Base-by-base conservation (phyloP, 2,113 vertebrate genomes). In the Scomber colias region DNA sequence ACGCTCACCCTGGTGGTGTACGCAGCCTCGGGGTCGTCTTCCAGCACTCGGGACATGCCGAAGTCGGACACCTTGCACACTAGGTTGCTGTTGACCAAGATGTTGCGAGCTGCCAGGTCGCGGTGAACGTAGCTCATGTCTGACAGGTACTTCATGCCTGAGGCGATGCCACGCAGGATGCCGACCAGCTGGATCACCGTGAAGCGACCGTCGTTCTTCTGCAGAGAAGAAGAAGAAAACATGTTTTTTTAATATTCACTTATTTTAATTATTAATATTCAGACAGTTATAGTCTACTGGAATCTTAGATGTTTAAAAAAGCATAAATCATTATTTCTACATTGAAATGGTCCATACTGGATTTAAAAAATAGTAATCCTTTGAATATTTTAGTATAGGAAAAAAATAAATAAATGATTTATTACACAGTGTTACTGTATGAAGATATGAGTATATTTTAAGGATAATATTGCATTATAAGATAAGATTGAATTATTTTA, bases 21-120 rank as follows among this genome's bases (percentile, higher is more conserved):
- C 15, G 98, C 97, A 24, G 97, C 98, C 87, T 99, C 98, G 0
- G 98, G 98, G 72, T 99, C 97, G 0, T 99, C 98, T 92, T 99
- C 98, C 51, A 99, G 95, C 11, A 99, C 97, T 0, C 98, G 94
- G 13, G 98, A 99, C 98, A 99, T 99, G 85, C 98, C 98, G 0
- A 99, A 99, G 89, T 99, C 98, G 0, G 98, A 99, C 55, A 99
- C 98, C 89, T 99, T 99, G 93, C 98, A 99, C 72, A 99, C 98
- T 86, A 99, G 92, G 94, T 99, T 99, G 95, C 97, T 98, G 90
- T 99, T 99, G 50, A 99, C 97, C 48, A 99, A 94, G 60, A 99
- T 98, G 87, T 99, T 99, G 24, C 98, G 95, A 0, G 98, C 98
- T 0, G 98, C 98, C 13, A 99, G 94, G 78, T 99, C 98, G 10